phyloP scores from a whole-genome alignment of 2,113 vertebrate species.

The Pterocles burchelli region DNA sequence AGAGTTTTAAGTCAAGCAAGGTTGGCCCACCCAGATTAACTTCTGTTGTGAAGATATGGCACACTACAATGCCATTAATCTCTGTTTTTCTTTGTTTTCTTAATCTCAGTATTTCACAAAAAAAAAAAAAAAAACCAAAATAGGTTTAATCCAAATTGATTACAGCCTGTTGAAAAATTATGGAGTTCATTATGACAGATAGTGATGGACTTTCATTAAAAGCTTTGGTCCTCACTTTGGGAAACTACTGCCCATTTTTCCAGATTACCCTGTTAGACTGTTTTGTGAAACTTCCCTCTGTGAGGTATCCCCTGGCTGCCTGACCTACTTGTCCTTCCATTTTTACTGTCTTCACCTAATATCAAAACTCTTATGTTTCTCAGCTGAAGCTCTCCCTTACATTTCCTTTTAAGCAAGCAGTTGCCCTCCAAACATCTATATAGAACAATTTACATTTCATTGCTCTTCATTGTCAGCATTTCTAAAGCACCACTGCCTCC shows the following conservation, averaged over 20 bases:
- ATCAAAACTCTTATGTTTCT: not conserved
- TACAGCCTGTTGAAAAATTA: not conserved
- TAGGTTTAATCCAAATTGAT: not conserved
- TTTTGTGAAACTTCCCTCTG: not conserved
- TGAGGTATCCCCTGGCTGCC: not conserved
- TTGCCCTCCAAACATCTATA: not conserved
- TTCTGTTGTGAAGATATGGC: not conserved
- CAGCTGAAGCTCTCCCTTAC: not conserved
- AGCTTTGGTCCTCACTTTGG: not conserved
- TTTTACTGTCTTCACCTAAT: not conserved
- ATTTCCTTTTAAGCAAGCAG: not conserved
- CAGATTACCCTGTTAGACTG: fast-evolving
- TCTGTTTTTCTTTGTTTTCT: not conserved
- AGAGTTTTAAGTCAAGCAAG: not conserved
- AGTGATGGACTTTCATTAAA: not conserved
- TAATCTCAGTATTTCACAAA: not conserved
- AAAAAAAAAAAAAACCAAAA: no score
- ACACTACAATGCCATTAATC: not conserved
- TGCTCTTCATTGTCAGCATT: not conserved
- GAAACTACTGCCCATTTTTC: not conserved
- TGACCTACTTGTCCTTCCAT: not conserved
- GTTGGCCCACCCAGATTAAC: not conserved
- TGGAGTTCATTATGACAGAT: not conserved
- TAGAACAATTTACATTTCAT: constrained; percentile 22
- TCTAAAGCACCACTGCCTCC: not conserved